Evolutionary conservation across 2,797 vertebrate species (phyloP).

Genomic region (Nasua narica): DNA sequence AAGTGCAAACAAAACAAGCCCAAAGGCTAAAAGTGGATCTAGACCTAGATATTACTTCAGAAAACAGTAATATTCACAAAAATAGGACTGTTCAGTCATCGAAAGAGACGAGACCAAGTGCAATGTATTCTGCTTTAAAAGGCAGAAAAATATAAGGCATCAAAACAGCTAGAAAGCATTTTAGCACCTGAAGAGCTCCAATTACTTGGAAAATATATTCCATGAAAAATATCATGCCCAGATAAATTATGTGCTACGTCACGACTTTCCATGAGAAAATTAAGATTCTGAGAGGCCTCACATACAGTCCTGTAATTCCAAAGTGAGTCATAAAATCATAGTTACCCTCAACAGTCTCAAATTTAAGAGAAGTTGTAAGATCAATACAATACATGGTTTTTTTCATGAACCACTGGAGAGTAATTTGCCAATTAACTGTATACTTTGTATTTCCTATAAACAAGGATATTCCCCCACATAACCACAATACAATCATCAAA

Average conservation of each 20-base stretch:
- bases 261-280: background rate
- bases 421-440: background rate
- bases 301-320: background rate
- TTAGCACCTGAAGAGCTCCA: background rate
- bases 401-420: background rate
- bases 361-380: background rate
- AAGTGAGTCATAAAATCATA: background rate
- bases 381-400: background rate
- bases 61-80: slow-evolving; percentile 2
- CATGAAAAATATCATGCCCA: slow-evolving; percentile 6
- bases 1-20: background rate
- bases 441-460: background rate
- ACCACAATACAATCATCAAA: background rate
- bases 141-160: background rate
- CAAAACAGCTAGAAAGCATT: slow-evolving; percentile 23
- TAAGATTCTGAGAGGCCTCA: background rate
- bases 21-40: background rate
- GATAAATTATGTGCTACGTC: background rate
- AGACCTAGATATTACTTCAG: background rate
- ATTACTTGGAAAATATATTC: slow-evolving; percentile 25
- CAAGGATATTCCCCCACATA: background rate
- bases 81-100: background rate
- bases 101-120: background rate
- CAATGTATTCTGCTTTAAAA: background rate
- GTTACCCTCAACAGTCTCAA: background rate